A percentile compares a stretch with the other conserved stretches of the same genome.
These are phyloP conservation scores for Drosophila lutescens DNA, from an alignment of 2,888 invertebrate genomes.

Conservation along the genomic window DNA sequence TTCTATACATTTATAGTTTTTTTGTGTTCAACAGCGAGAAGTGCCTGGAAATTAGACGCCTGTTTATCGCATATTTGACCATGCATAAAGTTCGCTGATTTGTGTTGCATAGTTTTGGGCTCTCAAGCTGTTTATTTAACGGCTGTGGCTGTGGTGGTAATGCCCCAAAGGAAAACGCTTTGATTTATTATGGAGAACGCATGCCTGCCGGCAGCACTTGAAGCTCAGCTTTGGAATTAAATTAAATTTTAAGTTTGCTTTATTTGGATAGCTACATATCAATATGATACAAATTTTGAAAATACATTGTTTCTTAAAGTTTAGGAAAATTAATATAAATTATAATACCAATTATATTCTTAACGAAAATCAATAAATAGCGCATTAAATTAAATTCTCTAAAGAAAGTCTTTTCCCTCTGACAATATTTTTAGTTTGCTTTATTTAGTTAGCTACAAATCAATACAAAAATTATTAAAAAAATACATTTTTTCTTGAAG, in stretches of 20 bases:
- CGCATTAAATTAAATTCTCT: constrained; percentile 6
- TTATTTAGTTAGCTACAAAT: no score
- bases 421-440: no score
- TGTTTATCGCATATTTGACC: constrained; percentile 68
- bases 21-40: constrained; percentile 6
- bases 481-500: no score
- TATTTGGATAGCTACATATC: no score
- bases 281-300: no score
- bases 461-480: no score
- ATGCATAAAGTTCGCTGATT: constrained; percentile 70
- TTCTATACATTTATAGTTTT: constrained; percentile 1
- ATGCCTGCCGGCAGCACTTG: constrained; percentile 23
- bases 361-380: no score
- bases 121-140: constrained; percentile 51
- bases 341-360: no score
- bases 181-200: constrained; percentile 50
- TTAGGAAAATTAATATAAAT: no score
- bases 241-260: neutral
- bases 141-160: constrained; percentile 15
- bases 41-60: constrained; percentile 55
- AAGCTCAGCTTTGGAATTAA: constrained; percentile 33
- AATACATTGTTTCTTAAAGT: no score
- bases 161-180: constrained; percentile 23
- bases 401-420: no score
- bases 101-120: constrained; percentile 62